Percentiles rank a stretch among this genome's conserved stretches.
These are phyloP conservation scores for Phataginus tricuspis DNA, from an alignment of 2,797 vertebrate genomes.

Conservation along the genomic window DNA sequence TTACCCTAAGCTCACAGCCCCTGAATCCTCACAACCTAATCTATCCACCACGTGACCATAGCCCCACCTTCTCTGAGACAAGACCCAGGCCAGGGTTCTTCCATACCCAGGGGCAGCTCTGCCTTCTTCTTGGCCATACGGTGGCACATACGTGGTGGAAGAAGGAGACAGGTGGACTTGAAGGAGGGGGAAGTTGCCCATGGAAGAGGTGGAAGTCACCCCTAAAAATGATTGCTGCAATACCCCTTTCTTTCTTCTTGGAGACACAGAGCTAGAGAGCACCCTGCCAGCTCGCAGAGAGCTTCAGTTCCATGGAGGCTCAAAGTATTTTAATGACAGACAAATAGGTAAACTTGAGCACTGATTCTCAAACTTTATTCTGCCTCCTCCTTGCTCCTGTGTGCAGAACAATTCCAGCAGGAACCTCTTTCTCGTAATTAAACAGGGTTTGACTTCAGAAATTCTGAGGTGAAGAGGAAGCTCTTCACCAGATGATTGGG, in stretches of 20 bases:
- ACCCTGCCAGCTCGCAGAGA: neutral
- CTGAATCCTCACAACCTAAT: neutral
- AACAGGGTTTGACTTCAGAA: neutral
- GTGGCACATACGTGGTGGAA: neutral
- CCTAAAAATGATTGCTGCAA: neutral
- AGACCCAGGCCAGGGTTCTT: neutral
- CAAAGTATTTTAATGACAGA: neutral
- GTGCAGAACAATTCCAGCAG: neutral
- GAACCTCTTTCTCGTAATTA: neutral
- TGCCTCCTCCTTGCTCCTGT: neutral
- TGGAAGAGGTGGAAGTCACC: neutral
- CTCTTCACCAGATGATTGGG: neutral
- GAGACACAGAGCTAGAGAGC: neutral
- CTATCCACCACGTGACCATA: neutral
- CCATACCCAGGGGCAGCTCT: neutral
- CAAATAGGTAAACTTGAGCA: neutral
- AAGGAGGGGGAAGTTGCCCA: neutral
- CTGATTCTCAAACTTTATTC: neutral
- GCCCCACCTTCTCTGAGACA: neutral
- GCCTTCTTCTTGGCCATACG: neutral
- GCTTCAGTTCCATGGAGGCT: neutral
- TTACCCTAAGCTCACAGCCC: neutral
- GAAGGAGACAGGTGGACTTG: neutral
- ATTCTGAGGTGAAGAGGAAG: neutral
- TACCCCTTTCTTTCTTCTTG: neutral